Evolutionary conservation across 2,888 invertebrate genomes (phyloP), one percentile per base, ranked within the genome.

Genomic region (Ditula angustiorana): DNA sequence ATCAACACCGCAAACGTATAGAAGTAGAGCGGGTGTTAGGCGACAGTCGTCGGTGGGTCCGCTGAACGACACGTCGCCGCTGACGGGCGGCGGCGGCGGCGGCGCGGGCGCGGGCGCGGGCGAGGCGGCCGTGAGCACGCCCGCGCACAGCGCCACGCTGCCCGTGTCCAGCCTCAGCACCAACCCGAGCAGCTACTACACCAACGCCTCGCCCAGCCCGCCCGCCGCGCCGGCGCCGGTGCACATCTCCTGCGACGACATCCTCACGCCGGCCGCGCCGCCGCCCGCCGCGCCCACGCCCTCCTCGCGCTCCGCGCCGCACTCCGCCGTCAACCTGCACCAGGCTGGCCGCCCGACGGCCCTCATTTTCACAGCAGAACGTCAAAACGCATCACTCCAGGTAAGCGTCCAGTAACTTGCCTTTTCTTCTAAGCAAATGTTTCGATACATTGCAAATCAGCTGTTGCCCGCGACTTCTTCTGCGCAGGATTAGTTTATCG

Each of bases 41-140:
- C 92, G 95, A 21, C 95, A 95, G 80, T 95, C 95, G 7, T 95
- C 95, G 0, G 94, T 94, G 71, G 95, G 95, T 2, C 94, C 94
- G 0, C 87, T 94, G 72, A 93, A 94, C 72, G 94, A 94, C 75
- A 91, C 91, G 58, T 92, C 92, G 0, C 92, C 92, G 65, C 79
- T 93, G 73, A 89, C 92, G 44, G 87, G 90, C 28, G 82, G 77
- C 33, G 76, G 74, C 19, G 83, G 80, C 5, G 83, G 80, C 2
- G 65, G 56, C 19, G 61, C 64, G 7, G 66, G 70, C 19, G 73
- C 68, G 24, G 75, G 71, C 23, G 86, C 83, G 24, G 89, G 88
- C 58, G 92, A 91, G 73, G 81, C 90, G 19, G 88, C 84, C 3
- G 85, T 88, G 63, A 89, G 91, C 83, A 92, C 92, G 65, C 90